Evolutionary conservation across 2,888 invertebrate genomes (phyloP).

Genomic region (Mylabris sibirica): DNA sequence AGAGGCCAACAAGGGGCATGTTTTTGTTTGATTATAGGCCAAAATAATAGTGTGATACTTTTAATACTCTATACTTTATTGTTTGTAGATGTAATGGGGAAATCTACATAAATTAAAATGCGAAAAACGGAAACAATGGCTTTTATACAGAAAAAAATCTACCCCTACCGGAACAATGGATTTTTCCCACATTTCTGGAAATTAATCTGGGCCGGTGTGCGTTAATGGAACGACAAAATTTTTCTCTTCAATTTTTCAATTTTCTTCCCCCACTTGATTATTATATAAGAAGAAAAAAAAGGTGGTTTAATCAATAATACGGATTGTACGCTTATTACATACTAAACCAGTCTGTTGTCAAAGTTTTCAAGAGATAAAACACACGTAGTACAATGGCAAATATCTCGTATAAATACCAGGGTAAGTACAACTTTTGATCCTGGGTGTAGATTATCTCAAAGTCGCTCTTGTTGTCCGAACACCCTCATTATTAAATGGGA

Average conservation of each 20-base stretch:
- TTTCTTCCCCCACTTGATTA: background rate
- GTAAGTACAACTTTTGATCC: constrained; percentile 36
- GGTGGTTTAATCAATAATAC: too few species aligned
- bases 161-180: constrained; percentile 24
- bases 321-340: too few species aligned
- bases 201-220: constrained; percentile 12
- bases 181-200: constrained; percentile 16
- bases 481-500: constrained; percentile 33
- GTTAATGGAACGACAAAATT: background rate
- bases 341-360: background rate
- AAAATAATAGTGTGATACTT: constrained; percentile 19
- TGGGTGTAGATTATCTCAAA: constrained; percentile 41
- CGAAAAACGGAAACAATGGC: constrained; percentile 25
- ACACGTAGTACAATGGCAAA: background rate
- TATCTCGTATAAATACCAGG: background rate
- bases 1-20: background rate
- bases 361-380: constrained; percentile 35
- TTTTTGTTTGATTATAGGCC: constrained; percentile 8
- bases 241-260: background rate
- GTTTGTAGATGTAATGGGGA: constrained; percentile 17
- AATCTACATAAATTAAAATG: constrained; percentile 33
- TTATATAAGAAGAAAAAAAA: too few species aligned
- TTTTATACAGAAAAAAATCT: constrained; percentile 23
- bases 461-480: constrained; percentile 38
- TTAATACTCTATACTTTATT: constrained; percentile 18